Percentiles rank a stretch among this genome's conserved stretches.
Evolutionary conservation across 2,888 invertebrate genomes (phyloP).

Genomic region (Heliconius ismenius): DNA sequence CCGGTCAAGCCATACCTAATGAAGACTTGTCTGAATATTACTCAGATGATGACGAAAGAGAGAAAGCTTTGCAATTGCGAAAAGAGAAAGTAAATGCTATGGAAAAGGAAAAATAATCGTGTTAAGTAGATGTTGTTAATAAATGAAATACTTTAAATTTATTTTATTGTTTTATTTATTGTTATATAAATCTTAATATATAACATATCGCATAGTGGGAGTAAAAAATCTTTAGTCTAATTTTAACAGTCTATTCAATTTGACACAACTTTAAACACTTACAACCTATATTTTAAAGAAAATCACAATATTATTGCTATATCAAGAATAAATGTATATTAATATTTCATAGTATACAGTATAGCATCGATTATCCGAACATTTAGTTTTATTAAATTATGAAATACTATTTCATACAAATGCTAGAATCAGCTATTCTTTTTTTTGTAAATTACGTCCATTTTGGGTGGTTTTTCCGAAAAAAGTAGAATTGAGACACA

Average conservation of each 20-base stretch:
- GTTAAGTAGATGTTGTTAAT: conserved; percentile 55
- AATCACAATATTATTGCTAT: conserved; percentile 1
- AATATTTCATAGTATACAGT: neutral
- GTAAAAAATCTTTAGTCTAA: conserved; percentile 20
- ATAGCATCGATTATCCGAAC: neutral
- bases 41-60: conserved; percentile 78
- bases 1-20: conserved; percentile 59
- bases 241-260: conserved; percentile 24
- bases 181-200: conserved; percentile 11
- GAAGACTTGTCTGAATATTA: conserved; percentile 74
- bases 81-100: conserved; percentile 64
- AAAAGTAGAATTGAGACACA: too few relatives aligned
- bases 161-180: conserved; percentile 32
- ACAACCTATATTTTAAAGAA: neutral
- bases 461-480: too few relatives aligned
- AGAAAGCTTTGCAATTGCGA: conserved; percentile 65
- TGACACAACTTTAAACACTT: conserved; percentile 13
- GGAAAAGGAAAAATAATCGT: conserved; percentile 68
- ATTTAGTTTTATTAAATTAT: too few relatives aligned
- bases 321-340: neutral
- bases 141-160: conserved; percentile 52
- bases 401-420: too few relatives aligned
- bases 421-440: too few relatives aligned
- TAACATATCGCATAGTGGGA: conserved; percentile 2
- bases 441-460: too few relatives aligned